Base-by-base conservation (phyloP, 2,797 vertebrate genomes). In the Gallinago solitaria region DNA sequence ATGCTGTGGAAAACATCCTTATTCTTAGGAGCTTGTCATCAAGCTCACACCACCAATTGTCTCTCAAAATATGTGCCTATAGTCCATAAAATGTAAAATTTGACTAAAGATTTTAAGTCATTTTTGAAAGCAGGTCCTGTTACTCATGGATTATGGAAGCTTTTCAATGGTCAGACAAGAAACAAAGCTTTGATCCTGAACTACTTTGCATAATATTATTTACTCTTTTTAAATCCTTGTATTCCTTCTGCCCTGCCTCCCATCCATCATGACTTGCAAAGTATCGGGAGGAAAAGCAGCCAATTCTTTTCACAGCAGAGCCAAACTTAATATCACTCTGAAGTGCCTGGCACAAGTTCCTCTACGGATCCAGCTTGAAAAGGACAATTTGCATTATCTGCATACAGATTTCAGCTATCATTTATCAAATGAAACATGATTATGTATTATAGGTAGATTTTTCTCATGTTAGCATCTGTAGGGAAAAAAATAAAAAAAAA, bases 101-200 rank as follows among this genome's bases (percentile, higher is more conserved):
- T 3, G 1, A 67, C 48, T 74, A 6, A 59, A 60, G 68, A 87
- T 75, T 43, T 70, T 16, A 88, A 87, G 57, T 30, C 0, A 82
- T 57, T 78, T 88, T 35, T 94, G 61, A 94, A 97, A 94, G 76
- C 59, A 80, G 35, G 28, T 18, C 45, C 83, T 77, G 25, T 57
- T 92, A 85, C 43, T 77, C 67, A 45, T 9, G 45, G 90, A 92
- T 94, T 81, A 81, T 37, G 56, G 91, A 92, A 93, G 57, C 69
- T 93, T 85, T 94, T 68, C 92, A 90, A 43, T 77, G 24, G 75
- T 45, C 89, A 93, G 87, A 63, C 76, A 85, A 94, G 84, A 93
- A 96, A 91, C 75, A 91, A 93, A 91, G 89, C 96, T 97, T 96
- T 96, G 92, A 96, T 93, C 91, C 65, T 85, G 45, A 92, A 82